Evolutionary conservation across 2,888 invertebrate species (phyloP).

Genomic region (Romanomermis culicivorax): DNA sequence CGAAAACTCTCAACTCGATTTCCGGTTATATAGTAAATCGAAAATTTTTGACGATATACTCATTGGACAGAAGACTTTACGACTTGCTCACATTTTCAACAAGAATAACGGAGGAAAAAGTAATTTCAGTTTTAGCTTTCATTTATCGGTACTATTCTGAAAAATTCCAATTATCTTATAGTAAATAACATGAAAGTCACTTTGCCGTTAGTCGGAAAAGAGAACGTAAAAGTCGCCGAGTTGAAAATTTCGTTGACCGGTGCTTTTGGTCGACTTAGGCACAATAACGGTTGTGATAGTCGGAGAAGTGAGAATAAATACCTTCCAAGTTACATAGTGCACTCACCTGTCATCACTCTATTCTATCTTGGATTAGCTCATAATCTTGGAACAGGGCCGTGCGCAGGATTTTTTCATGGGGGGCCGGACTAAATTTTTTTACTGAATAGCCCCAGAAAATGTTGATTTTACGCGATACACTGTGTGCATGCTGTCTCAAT

Average conservation of each 20-base stretch:
- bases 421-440: too few species aligned
- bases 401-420: too few species aligned
- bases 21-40: conserved; percentile 19
- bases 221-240: conserved; percentile 18
- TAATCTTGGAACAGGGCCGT: too few species aligned
- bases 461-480: too few species aligned
- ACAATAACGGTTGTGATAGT: too few species aligned
- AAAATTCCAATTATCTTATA: background rate
- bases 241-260: conserved; percentile 17
- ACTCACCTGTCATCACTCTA: too few species aligned
- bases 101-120: conserved; percentile 15
- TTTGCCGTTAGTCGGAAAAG: conserved; percentile 17
- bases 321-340: too few species aligned
- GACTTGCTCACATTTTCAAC: conserved; percentile 19
- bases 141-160: background rate
- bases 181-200: conserved; percentile 8
- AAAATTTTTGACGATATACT: conserved; percentile 24
- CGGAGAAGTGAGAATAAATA: too few species aligned
- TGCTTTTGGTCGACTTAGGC: conserved; percentile 11
- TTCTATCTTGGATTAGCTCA: too few species aligned
- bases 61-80: conserved; percentile 20
- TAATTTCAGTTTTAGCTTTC: background rate
- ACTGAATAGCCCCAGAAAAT: too few species aligned
- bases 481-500: too few species aligned
- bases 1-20: conserved; percentile 10